Base-by-base conservation (phyloP, 2,797 vertebrate genomes). In the Sebastes paucispinis region DNA sequence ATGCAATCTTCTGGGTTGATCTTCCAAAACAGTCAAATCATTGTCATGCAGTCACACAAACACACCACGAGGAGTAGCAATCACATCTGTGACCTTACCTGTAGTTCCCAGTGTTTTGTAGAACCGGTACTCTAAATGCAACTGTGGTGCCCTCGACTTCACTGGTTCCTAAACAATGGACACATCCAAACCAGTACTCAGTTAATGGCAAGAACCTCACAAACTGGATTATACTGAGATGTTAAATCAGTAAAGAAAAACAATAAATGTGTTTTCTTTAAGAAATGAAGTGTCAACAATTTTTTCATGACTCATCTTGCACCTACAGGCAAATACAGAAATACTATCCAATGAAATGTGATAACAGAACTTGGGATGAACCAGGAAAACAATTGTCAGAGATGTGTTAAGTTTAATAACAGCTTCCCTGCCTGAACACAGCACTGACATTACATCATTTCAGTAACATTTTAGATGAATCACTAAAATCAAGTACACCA, bases 81-180 rank as follows among this genome's bases (percentile, higher is more conserved):
- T 70, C 36, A 10, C 6, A 36, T 63, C 34, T 25, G 47, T 77
- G 81, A 85, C 84, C 96, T 97, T 94, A 99, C 98, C 98, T 71
- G 97, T 93, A 82, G 95, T 98, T 91, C 98, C 98, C 43, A 99
- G 96, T 32, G 98, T 98, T 94, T 99, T 99, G 95, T 99, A 99
- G 96, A 99, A 99, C 91, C 98, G 97, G 94, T 99, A 99, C 81
- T 99, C 98, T 95, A 99, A 96, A 95, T 99, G 98, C 88, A 99
- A 96, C 93, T 99, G 98, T 31, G 98, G 98, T 34, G 98, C 98
- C 85, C 98, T 97, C 13, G 98, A 99, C 93, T 99, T 99, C 88
- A 99, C 98, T 90, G 98, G 98, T 96, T 99, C 98, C 98, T 99
- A 87, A 69, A 91, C 83, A 79, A 83, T 22, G n/a, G 66, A 80